Evolutionary conservation across 2,797 vertebrate species (phyloP), one percentile per base, ranked within the genome.

Genomic region (Rhincodon typus): DNA sequence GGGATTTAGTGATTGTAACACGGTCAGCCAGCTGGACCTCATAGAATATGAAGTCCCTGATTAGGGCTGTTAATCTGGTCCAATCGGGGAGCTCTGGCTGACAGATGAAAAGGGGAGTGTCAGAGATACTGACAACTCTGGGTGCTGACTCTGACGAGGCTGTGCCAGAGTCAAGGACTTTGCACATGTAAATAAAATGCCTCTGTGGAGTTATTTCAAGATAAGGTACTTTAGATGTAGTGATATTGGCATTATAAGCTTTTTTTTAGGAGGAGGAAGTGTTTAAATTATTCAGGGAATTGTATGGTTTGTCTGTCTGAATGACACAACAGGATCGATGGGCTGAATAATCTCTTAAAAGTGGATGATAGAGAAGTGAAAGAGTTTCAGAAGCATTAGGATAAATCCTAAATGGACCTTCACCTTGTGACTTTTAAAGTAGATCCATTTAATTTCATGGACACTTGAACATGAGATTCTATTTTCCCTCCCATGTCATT

Each of bases 1-100:
- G 98, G 98, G 98, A 98, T 98, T 50, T 3, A 50, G 1, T 50
- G 46, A 50, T 50, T 50, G 46, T 50, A 50, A 50, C 46, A 50
- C 46, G 3, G 46, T 50, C 46, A 50, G 46, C 46, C 46, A 50
- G 4, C 46, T 50, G 46, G 46, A 50, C 46, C 4, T 50, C 46
- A 50, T 50, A 50, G 46, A 50, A 50, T 50, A 50, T 50, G 46
- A 4, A 50, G 1, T 2, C 4, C 46, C 46, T 50, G 46, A 50
- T 50, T 50, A 1, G 3, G 46, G 46, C 46, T 50, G 46, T 50
- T 50, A 50, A 50, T 50, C 46, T 50, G 46, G 46, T 4, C 46
- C 46, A 50, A 50, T 50, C 46, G 46, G 46, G 46, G 46, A 50
- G 46, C 46, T 50, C 46, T 50, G 4, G 46, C 46, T 50, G 46